phyloP scores from a whole-genome alignment of 1,140 invertebrate genomes.

The Eriosoma lanigerum region DNA sequence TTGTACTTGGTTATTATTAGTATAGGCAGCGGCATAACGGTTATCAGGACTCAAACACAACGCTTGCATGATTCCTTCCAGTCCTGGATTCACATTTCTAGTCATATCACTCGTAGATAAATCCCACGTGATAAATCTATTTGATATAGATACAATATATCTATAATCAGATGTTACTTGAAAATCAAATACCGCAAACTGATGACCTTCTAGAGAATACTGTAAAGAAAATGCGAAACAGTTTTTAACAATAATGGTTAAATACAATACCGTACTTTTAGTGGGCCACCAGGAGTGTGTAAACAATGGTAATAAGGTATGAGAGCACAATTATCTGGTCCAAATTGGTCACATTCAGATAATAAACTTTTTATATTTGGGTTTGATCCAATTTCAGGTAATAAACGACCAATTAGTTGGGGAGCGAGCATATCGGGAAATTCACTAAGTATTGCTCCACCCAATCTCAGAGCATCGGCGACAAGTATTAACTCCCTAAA shows the following conservation, averaged over 20 bases:
- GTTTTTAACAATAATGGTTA: neutral
- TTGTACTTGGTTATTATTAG: conserved; percentile 88
- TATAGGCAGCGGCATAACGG: conserved; percentile 92
- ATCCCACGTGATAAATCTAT: conserved; percentile 97
- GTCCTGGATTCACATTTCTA: conserved; percentile 85
- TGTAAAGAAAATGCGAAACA: conserved; percentile 59
- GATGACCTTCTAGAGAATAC: conserved; percentile 96
- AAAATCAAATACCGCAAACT: conserved; percentile 96
- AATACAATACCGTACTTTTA: conserved; percentile 69
- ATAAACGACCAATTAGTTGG: conserved; percentile 86
- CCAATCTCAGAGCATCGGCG: conserved; percentile 89
- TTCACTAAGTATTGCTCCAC: conserved; percentile 83
- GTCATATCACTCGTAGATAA: conserved; percentile 90
- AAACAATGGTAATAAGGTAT: conserved; percentile 92
- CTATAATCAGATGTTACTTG: conserved; percentile 87
- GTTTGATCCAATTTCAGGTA: conserved; percentile 87
- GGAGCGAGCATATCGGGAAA: conserved; percentile 96
- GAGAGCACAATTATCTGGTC: conserved; percentile 83
- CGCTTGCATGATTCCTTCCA: conserved; percentile 94
- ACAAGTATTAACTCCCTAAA: conserved; percentile 87
- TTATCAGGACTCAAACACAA: conserved; percentile 93
- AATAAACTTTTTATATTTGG: conserved; percentile 83
- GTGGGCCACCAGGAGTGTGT: conserved; percentile 94
- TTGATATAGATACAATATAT: conserved; percentile 94
- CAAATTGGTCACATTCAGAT: conserved; percentile 84